Evolutionary conservation across 2,888 invertebrate species (phyloP).

Genomic region (Ganaspis brasiliensis): DNA sequence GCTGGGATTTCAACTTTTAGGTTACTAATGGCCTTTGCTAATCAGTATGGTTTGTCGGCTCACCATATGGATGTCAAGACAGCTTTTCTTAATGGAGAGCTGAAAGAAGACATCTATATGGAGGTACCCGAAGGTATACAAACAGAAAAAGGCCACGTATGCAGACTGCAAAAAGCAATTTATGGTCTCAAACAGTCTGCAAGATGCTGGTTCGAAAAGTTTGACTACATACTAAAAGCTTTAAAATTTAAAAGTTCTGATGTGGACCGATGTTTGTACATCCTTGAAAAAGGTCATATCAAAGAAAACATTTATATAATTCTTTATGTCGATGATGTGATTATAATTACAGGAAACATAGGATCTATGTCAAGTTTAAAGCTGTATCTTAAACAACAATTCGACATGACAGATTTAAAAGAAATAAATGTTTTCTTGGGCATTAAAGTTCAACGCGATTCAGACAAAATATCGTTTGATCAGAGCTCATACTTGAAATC

Average conservation of each 20-base stretch:
- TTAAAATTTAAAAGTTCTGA: constrained; percentile 51
- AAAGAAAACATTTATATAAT: constrained; percentile 51
- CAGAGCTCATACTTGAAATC: constrained; percentile 58
- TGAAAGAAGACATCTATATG: constrained; percentile 47
- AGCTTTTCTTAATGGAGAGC: too few species aligned
- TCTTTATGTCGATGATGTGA: constrained; percentile 50
- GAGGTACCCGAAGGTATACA: constrained; percentile 50
- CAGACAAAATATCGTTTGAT: constrained; percentile 32
- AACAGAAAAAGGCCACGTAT: background rate
- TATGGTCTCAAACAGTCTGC: background rate
- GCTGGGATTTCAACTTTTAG: background rate
- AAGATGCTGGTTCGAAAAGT: background rate
- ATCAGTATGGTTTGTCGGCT: constrained; percentile 19
- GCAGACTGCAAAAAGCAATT: background rate
- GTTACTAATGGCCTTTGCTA: background rate
- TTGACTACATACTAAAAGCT: constrained; percentile 24
- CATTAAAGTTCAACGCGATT: too few species aligned
- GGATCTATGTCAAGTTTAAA: constrained; percentile 40
- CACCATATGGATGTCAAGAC: background rate
- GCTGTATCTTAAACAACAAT: background rate
- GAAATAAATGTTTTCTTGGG: constrained; percentile 51
- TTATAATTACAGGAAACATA: background rate
- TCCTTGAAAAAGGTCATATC: constrained; percentile 50
- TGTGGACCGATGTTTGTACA: constrained; percentile 51
- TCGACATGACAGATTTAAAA: constrained; percentile 48